Evolutionary conservation across 2,113 vertebrate species (phyloP), one percentile per base, ranked within the genome.

Genomic region (Sisor rabdophorus): DNA sequence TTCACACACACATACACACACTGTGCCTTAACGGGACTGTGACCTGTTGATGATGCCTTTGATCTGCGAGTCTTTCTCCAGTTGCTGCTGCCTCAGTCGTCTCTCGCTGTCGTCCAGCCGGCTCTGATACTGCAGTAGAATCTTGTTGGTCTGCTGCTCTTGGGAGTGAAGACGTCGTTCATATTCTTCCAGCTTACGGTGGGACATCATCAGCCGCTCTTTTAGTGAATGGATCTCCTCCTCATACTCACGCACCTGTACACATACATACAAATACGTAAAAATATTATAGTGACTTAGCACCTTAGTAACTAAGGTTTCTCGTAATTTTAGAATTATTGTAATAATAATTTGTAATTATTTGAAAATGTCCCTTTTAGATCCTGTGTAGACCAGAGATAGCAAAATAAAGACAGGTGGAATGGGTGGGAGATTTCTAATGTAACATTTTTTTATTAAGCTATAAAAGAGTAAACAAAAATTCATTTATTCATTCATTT

Each of bases 21-120:
- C n/a, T 61, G 56, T 50, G 68, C 32, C 48, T 63, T 22, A 64
- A 54, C 40, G 55, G 32, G 55, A 24, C 30, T 73, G 69, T 82
- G 77, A 95, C 96, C 96, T 98, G 95, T 87, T 94, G 81, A 98
- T 96, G 92, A 98, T 98, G 91, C 95, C 96, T 91, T 97, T 97
- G 89, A 98, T 97, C 91, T 98, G 96, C 0, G 89, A 93, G 85
- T 98, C 96, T 87, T 98, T 98, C 87, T 98, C 96, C 53, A 93
- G 26, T 86, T 98, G 96, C 87, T 98, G 96, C 89, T 94, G 94
- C 73, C 95, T 88, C 19, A 98, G 92, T 20, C 95, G 90, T 19
- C 95, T 91, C 89, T 98, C 96, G 0, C 96, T 98, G 89, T 95
- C 94, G n/a, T 98, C 96, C 87, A 98, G 93, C 0, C 96, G 93